Evolutionary conservation across 1,140 invertebrate species (phyloP), one percentile per base, ranked within the genome.

Genomic region (Anastrepha obliqua): DNA sequence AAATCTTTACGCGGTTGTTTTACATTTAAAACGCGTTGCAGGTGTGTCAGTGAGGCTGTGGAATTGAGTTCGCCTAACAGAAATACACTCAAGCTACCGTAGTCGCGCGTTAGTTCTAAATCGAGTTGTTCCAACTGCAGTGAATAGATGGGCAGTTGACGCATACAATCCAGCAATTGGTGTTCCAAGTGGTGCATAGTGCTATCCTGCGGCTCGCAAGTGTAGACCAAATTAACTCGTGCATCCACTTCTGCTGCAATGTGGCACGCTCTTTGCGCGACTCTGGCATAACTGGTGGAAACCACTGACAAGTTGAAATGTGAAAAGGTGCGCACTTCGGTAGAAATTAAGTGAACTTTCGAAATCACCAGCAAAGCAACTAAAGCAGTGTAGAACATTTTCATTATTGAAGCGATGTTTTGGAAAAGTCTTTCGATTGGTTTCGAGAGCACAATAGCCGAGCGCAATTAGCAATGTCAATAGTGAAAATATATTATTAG

Each of bases 71-170:
- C 87, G 0, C 89, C 89, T 44, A 92, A 87, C 0, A 89, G 85
- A 58, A 92, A 92, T 29, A 92, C 90, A 78, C 89, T 92, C 15
- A 90, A 86, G 86, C 90, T 92, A 11, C 88, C 88, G 8, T 89
- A 89, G 7, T 70, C 59, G n/a, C 91, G 90, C 8, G 87, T 4
- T 20, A 91, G 91, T 85, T 92, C 91, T 17, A 88, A 0, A 13
- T 47, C 67, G 60, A 89, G 90, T 1, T 90, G 29, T 44, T 86
- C 20, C n/a, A 88, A 42, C 5, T 87, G 60, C 88, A 90, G 29
- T 89, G 87, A 8, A 87, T 89, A 42, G 87, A 87, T 88, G 1
- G 91, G 90, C 42, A 91, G 11, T 8, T 51, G 67, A 7, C 55
- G 59, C 59, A 92, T 86, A 60, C 91, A 92, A 11, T 55, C 86